Conservation (phyloP, 2,888 invertebrate species). For the Ophion ventricosus region DNA sequence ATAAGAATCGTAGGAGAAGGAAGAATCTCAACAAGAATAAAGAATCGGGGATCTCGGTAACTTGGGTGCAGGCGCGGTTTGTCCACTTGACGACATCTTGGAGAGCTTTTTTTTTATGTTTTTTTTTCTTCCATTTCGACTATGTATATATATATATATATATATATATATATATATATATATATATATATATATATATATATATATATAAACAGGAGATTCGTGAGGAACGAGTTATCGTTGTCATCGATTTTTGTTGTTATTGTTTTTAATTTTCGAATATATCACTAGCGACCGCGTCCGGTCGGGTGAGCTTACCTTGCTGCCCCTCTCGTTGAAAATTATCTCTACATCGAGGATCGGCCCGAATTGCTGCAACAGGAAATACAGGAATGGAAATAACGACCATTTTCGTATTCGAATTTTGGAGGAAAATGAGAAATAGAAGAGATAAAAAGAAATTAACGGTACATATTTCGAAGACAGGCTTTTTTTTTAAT, state of each 20-base stretch:
- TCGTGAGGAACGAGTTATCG: conserved; percentile 29
- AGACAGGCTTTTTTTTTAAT: not conserved
- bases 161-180: too few relatives aligned
- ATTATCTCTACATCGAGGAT: conserved; percentile 99
- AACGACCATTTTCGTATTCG: not conserved
- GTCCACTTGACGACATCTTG: conserved; percentile 28
- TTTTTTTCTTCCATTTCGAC: not conserved
- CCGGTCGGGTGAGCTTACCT: conserved; percentile 89
- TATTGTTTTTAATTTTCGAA: conserved; percentile 15
- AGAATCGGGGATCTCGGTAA: too few relatives aligned
- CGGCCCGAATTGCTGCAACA: conserved; percentile 96
- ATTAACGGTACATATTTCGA: too few relatives aligned
- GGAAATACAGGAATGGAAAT: conserved; percentile 47
- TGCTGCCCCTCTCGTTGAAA: conserved; percentile 99
- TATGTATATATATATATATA: too few relatives aligned
- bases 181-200: too few relatives aligned
- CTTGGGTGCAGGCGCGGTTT: too few relatives aligned
- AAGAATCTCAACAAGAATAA: too few relatives aligned
- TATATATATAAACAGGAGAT: conserved; percentile 7
- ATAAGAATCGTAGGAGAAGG: too few relatives aligned
- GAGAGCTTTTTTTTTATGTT: not conserved
- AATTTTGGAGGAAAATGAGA: not conserved
- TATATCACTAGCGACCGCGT: conserved; percentile 17
- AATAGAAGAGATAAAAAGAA: not conserved
- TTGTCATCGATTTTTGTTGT: not conserved